These are phyloP conservation scores for Archivesica marissinica DNA, from an alignment of 1,140 invertebrate genomes.

Conservation along the genomic window DNA sequence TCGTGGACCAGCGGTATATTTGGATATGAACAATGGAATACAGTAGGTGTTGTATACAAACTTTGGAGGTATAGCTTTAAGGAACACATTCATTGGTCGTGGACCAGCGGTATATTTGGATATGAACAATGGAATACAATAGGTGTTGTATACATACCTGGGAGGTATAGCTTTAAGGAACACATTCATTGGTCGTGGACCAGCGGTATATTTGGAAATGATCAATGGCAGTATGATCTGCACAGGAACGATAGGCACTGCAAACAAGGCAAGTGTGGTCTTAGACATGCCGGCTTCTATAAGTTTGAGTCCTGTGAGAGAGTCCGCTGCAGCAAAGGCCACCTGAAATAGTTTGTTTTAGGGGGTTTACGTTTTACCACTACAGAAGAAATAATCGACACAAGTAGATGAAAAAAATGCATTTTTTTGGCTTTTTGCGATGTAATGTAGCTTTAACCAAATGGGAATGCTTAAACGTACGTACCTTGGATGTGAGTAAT, in stretches of 20 bases:
- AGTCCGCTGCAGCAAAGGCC: slow-evolving; percentile 98
- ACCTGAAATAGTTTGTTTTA: slow-evolving; percentile 87
- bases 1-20: too few relatives aligned
- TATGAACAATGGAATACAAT: too few relatives aligned
- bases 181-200: slow-evolving; percentile 93
- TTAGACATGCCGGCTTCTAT: slow-evolving; percentile 98
- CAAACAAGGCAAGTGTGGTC: slow-evolving; percentile 95
- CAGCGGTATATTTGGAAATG: slow-evolving; percentile 94
- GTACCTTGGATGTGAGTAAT: slow-evolving; percentile 95
- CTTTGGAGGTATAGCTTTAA: too few relatives aligned
- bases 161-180: slow-evolving; percentile 96
- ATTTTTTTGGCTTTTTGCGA: too few relatives aligned
- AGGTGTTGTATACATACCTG: slow-evolving; percentile 87
- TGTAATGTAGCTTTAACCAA: neutral
- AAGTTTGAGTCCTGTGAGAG: slow-evolving; percentile 96
- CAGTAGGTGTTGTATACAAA: too few relatives aligned
- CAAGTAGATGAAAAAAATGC: too few relatives aligned
- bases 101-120: too few relatives aligned
- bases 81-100: too few relatives aligned
- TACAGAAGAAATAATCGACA: too few relatives aligned
- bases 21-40: too few relatives aligned
- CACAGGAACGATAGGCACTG: slow-evolving; percentile 95
- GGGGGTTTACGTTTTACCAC: too few relatives aligned
- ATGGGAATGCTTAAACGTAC: neutral
- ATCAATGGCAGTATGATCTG: slow-evolving; percentile 97